Base-by-base conservation (phyloP, 2,797 vertebrate species). In the Dromococcyx pavoninus region DNA sequence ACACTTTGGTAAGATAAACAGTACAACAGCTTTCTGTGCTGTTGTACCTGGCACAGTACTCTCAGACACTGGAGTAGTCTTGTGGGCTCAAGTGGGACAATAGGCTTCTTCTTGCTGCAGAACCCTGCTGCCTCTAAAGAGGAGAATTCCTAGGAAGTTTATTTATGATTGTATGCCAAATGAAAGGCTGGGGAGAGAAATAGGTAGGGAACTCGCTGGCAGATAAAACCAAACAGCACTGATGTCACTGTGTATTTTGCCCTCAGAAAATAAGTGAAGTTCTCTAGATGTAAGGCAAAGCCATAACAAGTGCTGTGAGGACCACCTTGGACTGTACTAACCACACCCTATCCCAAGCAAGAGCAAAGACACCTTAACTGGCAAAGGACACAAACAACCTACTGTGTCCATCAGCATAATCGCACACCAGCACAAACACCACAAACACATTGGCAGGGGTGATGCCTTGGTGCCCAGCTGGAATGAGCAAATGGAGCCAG, bases 401-500 rank as follows among this genome's bases (percentile, higher is more conserved):
- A 28, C 66, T 54, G 32, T 43, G 14, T 51, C 39, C 80, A 62
- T 76, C 70, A 85, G 58, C 82, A 60, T 46, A 44, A 61, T 54
- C 56, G 58, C 76, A 69, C 39, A 39, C 7, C 33, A 81, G 56
- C 13, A 4, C 39, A 69, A 70, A 50, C 16, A 17, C 35, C 13
- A 14, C 32, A 8, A 79, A 28, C 44, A 28, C 7, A 1, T n/a
- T 58, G 67, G 33, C 0, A 0, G 70, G 61, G 39, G 46, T 4
- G 2, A n/a, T 66, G 57, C 58, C 87, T 89, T 15, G 3, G 56
- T 56, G 77, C 39, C 88, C 64, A 77, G 57, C 35, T 88, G 67
- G 67, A 88, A 92, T 25, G 43, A 74, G 51, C 33, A 75, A 76
- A 82, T 16, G 28, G 46, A 91, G 73, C 85, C 43, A 44, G 41